These are phyloP conservation scores for Aromia moschata DNA, from an alignment of 2,888 invertebrate genomes.

Conservation along the genomic window DNA sequence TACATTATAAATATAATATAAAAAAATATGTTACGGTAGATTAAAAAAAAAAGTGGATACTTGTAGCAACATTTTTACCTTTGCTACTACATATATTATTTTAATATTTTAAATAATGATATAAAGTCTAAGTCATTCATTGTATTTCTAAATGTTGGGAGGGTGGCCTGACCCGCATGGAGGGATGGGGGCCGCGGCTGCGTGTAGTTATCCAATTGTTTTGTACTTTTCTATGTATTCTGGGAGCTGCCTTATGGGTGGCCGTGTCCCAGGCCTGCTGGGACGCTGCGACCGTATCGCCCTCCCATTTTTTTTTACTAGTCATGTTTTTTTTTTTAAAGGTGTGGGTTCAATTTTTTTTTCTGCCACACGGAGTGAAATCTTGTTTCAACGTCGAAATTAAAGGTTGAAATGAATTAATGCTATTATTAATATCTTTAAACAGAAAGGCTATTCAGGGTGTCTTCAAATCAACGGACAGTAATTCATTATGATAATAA, in stretches of 20 bases:
- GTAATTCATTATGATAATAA: too few relatives aligned
- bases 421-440: too few relatives aligned
- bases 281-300: not conserved
- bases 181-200: too few relatives aligned
- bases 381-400: too few relatives aligned
- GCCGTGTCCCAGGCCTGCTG: too few relatives aligned
- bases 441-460: too few relatives aligned
- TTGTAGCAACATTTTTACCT: constrained; percentile 46
- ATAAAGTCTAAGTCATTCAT: constrained; percentile 23
- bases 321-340: constrained; percentile 1
- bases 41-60: constrained; percentile 33
- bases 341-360: too few relatives aligned
- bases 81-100: constrained; percentile 45
- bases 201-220: constrained; percentile 16
- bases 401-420: too few relatives aligned
- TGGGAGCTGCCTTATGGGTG: not conserved
- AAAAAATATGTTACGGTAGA: constrained; percentile 31
- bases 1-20: too few relatives aligned
- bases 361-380: too few relatives aligned
- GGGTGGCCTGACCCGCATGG: too few relatives aligned
- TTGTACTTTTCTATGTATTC: constrained; percentile 23
- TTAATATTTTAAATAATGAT: constrained; percentile 25
- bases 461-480: too few relatives aligned
- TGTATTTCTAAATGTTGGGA: constrained; percentile 14
- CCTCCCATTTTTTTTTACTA: constrained; percentile 13